Evolutionary conservation across 2,888 invertebrate species (phyloP).

Genomic region (Invenusta paracnida): DNA sequence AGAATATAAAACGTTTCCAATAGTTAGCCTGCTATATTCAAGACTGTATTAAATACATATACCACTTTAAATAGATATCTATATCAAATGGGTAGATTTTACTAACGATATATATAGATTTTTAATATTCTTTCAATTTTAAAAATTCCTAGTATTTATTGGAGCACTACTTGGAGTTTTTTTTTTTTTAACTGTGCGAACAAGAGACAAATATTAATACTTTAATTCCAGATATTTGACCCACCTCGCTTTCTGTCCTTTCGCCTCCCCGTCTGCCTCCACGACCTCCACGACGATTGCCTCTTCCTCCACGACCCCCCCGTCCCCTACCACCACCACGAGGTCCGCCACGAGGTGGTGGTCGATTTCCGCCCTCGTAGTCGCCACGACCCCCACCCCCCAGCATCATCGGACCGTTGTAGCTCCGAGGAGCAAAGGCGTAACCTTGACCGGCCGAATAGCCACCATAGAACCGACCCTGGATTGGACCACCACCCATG

Average conservation of each 20-base stretch:
- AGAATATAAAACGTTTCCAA: too few relatives aligned
- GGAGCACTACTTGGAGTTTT: too few relatives aligned
- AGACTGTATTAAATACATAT: too few relatives aligned
- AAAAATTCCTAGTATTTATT: too few relatives aligned
- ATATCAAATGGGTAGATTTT: too few relatives aligned
- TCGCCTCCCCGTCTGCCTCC: not conserved
- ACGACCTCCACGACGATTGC: not conserved
- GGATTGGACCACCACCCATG: not conserved
- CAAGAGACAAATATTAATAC: too few relatives aligned
- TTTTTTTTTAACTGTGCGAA: too few relatives aligned
- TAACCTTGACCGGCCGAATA: not conserved
- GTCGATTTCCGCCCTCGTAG: not conserved
- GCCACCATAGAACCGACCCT: slow-evolving; percentile 10
- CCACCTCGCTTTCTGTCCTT: not conserved
- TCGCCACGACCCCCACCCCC: not conserved
- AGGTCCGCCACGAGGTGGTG: not conserved
- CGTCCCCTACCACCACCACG: not conserved
- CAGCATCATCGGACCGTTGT: not conserved
- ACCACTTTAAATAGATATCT: too few relatives aligned
- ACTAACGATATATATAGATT: too few relatives aligned
- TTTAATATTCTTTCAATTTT: too few relatives aligned
- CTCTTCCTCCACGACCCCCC: not conserved
- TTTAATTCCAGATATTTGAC: too few relatives aligned
- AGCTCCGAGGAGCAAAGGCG: slow-evolving; percentile 3
- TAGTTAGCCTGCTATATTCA: too few relatives aligned